A percentile compares a stretch with the other conserved stretches of the same genome.
Conservation (phyloP, 2,888 invertebrate genomes). For the Protonemura montana region DNA sequence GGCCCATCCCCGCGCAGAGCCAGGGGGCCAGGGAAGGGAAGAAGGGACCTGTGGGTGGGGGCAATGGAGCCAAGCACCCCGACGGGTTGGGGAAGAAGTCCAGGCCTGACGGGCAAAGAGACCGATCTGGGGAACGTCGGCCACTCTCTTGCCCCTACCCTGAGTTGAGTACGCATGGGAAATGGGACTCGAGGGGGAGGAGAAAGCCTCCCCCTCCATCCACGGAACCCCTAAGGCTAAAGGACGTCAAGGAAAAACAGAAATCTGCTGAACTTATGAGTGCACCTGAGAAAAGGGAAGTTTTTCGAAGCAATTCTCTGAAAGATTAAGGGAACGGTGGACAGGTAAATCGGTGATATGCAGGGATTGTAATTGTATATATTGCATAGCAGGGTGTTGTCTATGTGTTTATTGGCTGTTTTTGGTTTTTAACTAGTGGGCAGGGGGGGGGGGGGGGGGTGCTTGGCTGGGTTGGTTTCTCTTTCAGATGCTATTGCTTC, state of each 20-base stretch:
- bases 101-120: neutral
- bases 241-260: neutral
- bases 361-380: neutral
- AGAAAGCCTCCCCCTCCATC: neutral
- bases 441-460: too few species aligned
- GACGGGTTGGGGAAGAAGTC: neutral
- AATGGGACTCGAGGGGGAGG: neutral
- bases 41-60: neutral
- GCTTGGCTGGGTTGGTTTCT: too few species aligned
- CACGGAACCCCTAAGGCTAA: neutral
- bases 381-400: too few species aligned
- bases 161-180: neutral
- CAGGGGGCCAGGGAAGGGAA: neutral
- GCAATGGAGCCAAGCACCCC: neutral
- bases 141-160: neutral
- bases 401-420: too few species aligned
- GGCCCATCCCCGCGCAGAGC: too few species aligned
- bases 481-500: too few species aligned
- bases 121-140: neutral
- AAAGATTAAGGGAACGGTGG: neutral
- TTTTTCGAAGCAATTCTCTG: conserved; percentile 13
- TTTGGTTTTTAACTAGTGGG: too few species aligned
- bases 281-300: conserved; percentile 21
- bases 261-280: neutral
- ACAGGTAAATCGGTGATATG: neutral